phyloP scores from a whole-genome alignment of 2,113 vertebrate genomes.

The Pica pica region DNA sequence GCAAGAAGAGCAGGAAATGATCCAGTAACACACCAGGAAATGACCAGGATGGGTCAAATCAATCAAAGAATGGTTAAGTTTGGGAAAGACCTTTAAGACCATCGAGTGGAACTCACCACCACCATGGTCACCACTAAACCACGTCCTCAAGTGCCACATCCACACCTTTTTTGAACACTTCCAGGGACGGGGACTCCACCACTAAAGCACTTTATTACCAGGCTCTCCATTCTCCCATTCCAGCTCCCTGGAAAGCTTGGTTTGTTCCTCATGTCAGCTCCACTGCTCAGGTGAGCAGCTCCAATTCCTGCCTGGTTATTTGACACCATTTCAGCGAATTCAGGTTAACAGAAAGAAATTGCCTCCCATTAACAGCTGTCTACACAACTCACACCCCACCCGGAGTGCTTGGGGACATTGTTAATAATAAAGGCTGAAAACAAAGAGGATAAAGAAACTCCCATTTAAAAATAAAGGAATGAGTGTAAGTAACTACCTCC shows the following conservation, averaged over 20 bases:
- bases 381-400: neutral
- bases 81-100: neutral
- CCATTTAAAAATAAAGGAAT: neutral
- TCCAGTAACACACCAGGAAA: neutral
- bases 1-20: neutral
- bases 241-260: neutral
- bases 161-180: neutral
- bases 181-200: neutral
- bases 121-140: neutral
- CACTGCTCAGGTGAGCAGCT: neutral
- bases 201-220: neutral
- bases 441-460: neutral
- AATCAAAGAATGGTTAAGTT: neutral
- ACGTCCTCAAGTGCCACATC: neutral
- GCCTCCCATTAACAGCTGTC: neutral
- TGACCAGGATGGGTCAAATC: neutral
- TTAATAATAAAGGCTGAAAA: neutral
- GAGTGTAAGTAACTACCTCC: neutral
- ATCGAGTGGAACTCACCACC: neutral
- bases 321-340: neutral
- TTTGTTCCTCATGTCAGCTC: neutral
- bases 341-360: neutral
- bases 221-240: neutral
- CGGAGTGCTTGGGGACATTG: neutral
- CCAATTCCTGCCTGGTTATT: neutral